Conservation (phyloP, 2,888 invertebrate genomes). For the Syrphus vitripennis region DNA sequence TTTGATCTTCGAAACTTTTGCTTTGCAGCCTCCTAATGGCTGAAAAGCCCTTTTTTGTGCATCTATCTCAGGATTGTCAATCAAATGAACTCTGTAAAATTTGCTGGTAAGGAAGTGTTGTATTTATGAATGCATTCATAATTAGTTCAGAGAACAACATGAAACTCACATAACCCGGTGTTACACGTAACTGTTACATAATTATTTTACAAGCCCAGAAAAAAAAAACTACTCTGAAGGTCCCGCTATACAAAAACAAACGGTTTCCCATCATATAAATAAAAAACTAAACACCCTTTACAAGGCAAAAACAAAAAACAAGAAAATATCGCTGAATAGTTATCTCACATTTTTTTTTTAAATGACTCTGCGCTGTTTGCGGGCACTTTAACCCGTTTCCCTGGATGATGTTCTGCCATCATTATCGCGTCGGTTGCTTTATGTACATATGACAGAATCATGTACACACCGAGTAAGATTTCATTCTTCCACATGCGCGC, state of each 20-base stretch:
- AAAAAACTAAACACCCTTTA: not conserved
- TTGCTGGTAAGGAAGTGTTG: no score
- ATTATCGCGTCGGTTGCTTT: slow-evolving; percentile 2
- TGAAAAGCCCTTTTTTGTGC: no score
- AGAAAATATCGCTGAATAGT: not conserved
- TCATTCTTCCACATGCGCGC: slow-evolving; percentile 26
- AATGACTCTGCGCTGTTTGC: slow-evolving; percentile 28
- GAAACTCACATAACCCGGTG: no score
- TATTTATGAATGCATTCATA: no score
- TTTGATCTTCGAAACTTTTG: no score
- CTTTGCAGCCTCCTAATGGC: no score
- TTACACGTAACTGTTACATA: not conserved
- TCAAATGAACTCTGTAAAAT: no score
- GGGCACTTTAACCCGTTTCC: slow-evolving; percentile 38
- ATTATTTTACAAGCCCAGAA: not conserved
- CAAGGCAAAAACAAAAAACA: not conserved
- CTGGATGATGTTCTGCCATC: not conserved
- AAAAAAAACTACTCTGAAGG: not conserved
- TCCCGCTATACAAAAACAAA: not conserved
- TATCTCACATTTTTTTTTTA: slow-evolving; percentile 41
- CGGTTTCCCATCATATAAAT: not conserved
- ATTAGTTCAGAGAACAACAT: no score
- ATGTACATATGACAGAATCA: slow-evolving; percentile 35
- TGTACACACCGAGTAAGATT: slow-evolving; percentile 16
- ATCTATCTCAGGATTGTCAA: no score